A percentile compares a stretch with the other conserved stretches of the same genome.
These are phyloP conservation scores for Tenebrosternarchus preto DNA, from an alignment of 2,113 vertebrate genomes.

Conservation along the genomic window DNA sequence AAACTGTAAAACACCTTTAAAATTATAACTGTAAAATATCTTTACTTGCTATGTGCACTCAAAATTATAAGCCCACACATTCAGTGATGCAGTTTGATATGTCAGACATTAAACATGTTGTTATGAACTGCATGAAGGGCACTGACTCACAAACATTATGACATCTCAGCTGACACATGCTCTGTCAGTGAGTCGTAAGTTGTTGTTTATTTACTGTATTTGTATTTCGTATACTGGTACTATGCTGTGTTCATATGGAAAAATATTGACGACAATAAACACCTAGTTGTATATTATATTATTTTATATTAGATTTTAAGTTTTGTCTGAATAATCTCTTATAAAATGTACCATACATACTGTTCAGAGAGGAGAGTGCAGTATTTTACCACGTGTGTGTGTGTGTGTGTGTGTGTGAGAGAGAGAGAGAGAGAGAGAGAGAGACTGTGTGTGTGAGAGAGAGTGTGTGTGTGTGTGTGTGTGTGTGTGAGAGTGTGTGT, in stretches of 20 bases:
- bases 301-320: not conserved
- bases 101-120: conserved; percentile 4
- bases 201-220: not conserved
- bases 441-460: too few relatives aligned
- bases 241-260: not conserved
- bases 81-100: not conserved
- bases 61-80: not conserved
- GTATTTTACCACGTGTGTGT: not conserved
- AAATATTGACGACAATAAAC: not conserved
- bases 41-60: conserved; percentile 12
- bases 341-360: not conserved
- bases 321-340: not conserved
- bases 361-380: not conserved
- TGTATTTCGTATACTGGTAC: not conserved
- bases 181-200: not conserved
- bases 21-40: conserved; percentile 44
- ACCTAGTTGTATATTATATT: not conserved
- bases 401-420: too few relatives aligned
- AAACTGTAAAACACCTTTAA: conserved; percentile 49
- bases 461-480: too few relatives aligned
- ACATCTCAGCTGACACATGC: not conserved
- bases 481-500: too few relatives aligned
- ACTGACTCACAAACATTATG: not conserved
- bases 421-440: too few relatives aligned
- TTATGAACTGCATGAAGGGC: not conserved